Evolutionary conservation across 2,797 vertebrate genomes (phyloP), one percentile per base, ranked within the genome.

Genomic region (Sebastes cheni): DNA sequence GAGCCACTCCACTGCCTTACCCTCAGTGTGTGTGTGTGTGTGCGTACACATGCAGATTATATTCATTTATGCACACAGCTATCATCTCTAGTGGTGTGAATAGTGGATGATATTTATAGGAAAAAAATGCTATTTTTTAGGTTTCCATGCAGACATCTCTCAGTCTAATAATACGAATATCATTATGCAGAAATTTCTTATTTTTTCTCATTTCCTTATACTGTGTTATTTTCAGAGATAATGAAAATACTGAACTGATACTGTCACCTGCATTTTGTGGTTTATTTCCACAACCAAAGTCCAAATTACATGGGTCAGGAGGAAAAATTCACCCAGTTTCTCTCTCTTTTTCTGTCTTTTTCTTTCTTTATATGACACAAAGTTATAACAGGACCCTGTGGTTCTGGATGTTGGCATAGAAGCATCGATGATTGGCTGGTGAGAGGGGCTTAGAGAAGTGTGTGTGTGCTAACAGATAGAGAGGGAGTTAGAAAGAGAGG

Each of bases 1-100:
- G 92, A 89, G 73, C 80, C 85, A 91, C 88, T 92, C 84, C 77
- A 79, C 85, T 78, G 73, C 74, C 81, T 85, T 79, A 77, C 30
- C 66, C 69, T 70, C 12, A 6, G 52, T 13, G 80, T 70, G 75
- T 67, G 29, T 30, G 59, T 29, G 59, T 18, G 80, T 78, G 68
- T 67, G 67, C 52, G 30, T 46, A 18, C 12, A 1, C 70, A 81
- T 68, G 79, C 77, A 79, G 85, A 90, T 85, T 1, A 32, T 60
- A 82, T 81, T 56, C 56, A 86, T 88, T 75, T 83, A 86, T 86
- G 75, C 86, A 70, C 66, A 46, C 55, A 65, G 75, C 77, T 52
- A 82, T 81, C 56, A 69, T 86, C 56, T 80, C 60, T 16, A 52
- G 23, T 34, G 39, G 20, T 65, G 66, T 55, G 20, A 82, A 58